Base-by-base conservation (phyloP, 1,140 invertebrate species). In the Apolygus lucorum region DNA sequence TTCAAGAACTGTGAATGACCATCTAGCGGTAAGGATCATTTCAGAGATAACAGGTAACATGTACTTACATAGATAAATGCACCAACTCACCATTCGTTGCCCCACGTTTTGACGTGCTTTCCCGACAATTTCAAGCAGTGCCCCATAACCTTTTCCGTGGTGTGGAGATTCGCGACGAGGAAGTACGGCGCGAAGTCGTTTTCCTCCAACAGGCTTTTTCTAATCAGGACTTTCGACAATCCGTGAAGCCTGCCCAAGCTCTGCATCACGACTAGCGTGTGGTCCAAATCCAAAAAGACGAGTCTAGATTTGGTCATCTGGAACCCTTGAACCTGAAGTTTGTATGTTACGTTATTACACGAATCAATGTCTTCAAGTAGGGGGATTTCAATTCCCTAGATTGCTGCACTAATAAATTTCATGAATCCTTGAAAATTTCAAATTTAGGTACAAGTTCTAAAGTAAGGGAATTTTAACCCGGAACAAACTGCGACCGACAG, bases 241-340 rank as follows among this genome's bases (percentile, higher is more conserved):
- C 1, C 67, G 21, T 68, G 67, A 25, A 52, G 52, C 21, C 28
- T 22, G n/a, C 67, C 67, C 24, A 68, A 8, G 14, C 1, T 2
- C 13, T 24, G 4, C 1, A 68, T 2, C n/a, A 24, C 34, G 0
- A 68, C 22, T 24, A 52, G 14, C 2, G 49, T 1, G 21, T 68
- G 67, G 24, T 54, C 49, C 24, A 68, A 54, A 52, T 68, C 67
- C 67, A 68, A 54, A 17, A 13, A n/a, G 4, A 8, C 34, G 17
- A 52, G 2, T 17, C 42, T 29, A n/a, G 28, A 1, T 26, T 24
- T 22, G 1, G 42, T 27, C 4, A 54, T 1, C 0, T 25, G 25
- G 42, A 24, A 68, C 2, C 67, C 67, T n/a, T 26, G 17, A 8
- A 8, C 54, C 54, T 62, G 54, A 4, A n/a, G n/a, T n/a, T n/a